Evolutionary conservation across 1,140 invertebrate species (phyloP).

Genomic region (Trichoplusia ni): DNA sequence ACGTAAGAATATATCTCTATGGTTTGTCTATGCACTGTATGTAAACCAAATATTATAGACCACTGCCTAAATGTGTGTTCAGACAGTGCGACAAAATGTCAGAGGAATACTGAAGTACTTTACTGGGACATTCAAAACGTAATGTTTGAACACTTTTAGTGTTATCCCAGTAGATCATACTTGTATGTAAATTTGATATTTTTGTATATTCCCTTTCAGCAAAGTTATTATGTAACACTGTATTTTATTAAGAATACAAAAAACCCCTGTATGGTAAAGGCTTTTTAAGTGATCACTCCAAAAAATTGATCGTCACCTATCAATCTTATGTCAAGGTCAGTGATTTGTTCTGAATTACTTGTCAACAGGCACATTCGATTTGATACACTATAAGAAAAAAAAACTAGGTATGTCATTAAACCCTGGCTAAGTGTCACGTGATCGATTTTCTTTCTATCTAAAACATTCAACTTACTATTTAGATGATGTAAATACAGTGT

Average conservation of each 20-base stretch:
- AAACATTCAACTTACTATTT: too few species aligned
- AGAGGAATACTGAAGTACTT: not conserved
- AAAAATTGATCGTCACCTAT: not conserved
- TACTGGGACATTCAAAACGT: not conserved
- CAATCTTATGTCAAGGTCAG: too few species aligned
- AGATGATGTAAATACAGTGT: not conserved
- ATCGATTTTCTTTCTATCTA: too few species aligned
- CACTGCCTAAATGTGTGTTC: not conserved
- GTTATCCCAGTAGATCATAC: slow-evolving; percentile 19
- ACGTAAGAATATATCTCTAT: too few species aligned
- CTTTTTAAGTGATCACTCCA: not conserved
- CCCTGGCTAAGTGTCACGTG: too few species aligned
- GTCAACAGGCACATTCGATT: too few species aligned
- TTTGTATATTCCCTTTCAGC: slow-evolving; percentile 21
- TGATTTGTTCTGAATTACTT: too few species aligned
- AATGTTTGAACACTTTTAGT: not conserved
- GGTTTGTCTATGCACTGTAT: too few species aligned
- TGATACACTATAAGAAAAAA: too few species aligned
- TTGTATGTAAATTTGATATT: slow-evolving; percentile 26
- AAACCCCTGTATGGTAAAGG: too few species aligned
- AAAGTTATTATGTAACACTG: not conserved
- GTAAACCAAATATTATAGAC: slow-evolving; percentile 15
- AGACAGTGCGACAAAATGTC: slow-evolving; percentile 10
- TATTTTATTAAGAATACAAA: not conserved
- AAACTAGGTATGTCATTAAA: too few species aligned